Base-by-base conservation (phyloP, 2,797 vertebrate genomes). In the Melanotaenia parkinsoni region DNA sequence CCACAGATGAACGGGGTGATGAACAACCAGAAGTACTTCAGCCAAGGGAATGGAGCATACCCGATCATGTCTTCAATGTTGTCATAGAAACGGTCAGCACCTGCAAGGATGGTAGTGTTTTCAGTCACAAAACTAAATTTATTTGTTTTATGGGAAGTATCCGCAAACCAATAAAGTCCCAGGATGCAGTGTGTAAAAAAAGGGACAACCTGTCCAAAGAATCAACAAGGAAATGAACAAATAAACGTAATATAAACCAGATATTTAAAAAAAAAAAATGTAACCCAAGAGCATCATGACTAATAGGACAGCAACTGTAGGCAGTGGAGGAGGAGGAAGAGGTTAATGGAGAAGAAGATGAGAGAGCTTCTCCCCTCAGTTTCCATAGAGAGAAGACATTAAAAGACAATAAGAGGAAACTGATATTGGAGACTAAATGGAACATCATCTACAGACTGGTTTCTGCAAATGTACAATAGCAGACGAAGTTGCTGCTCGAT, bases 21-120 rank as follows among this genome's bases (percentile, higher is more conserved):
- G 71, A 95, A 94, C 83, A 95, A 51, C 95, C 95, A 96, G 86
- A 94, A 95, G 88, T 95, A 95, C 83, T 95, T 96, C 62, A 95
- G 66, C 63, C 91, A 30, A 1, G 87, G 79, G 50, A 86, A 58
- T 0, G 92, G 95, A 5, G 1, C 33, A 66, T 92, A 94, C 38
- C 95, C 95, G 14, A 95, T 93, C 95, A 95, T 96, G 86, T 95
- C 95, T 67, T 93, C 77, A 3, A 95, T 94, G 91, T 95, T 95
- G 89, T 95, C 90, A 78, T 86, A 88, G 91, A 95, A 96, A 86
- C 94, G 94, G 75, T 95, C 91, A 0, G 86, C 95, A 54, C 95
- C 95, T 96, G 85, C 35, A 66, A 5, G 8, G 18, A 57, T 0
- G 6, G 14, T 10, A 64, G n/a, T 0, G 45, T 58, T 22, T n/a